These are phyloP conservation scores for Syritta pipiens DNA, from an alignment of 2,888 invertebrate species.

Conservation along the genomic window DNA sequence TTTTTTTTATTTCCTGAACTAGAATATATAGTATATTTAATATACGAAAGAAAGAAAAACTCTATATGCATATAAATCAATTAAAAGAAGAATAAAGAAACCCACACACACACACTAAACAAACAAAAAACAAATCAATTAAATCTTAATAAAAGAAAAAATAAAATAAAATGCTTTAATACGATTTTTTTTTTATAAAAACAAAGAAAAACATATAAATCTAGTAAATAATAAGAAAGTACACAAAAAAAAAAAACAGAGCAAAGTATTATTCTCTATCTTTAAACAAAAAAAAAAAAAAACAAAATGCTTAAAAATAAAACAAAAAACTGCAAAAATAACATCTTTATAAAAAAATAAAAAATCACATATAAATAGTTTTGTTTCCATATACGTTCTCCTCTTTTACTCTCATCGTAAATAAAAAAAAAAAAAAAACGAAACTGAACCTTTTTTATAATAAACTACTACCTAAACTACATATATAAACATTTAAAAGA, in stretches of 20 bases:
- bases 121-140: slow-evolving; percentile 68
- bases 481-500: slow-evolving; percentile 31
- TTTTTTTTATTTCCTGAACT: slow-evolving; percentile 39
- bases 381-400: slow-evolving; percentile 29
- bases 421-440: no score
- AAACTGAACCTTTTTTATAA: slow-evolving; percentile 49
- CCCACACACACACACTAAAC: slow-evolving; percentile 2
- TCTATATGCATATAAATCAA: slow-evolving; percentile 61
- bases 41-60: slow-evolving; percentile 30
- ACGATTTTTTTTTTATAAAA: slow-evolving; percentile 62
- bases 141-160: slow-evolving; percentile 61
- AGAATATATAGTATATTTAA: slow-evolving; percentile 39
- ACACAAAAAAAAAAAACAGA: slow-evolving; percentile 28
- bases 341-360: slow-evolving; percentile 18
- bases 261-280: slow-evolving; percentile 63
- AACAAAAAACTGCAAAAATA: not conserved
- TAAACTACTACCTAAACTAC: slow-evolving; percentile 51
- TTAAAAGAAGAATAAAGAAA: slow-evolving; percentile 24
- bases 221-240: slow-evolving; percentile 7
- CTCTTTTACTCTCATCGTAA: slow-evolving; percentile 49
- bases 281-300: slow-evolving; percentile 12
- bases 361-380: slow-evolving; percentile 25
- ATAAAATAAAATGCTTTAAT: slow-evolving; percentile 68
- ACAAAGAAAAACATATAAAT: slow-evolving; percentile 9
- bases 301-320: slow-evolving; percentile 39